phyloP scores from a whole-genome alignment of 2,797 vertebrate genomes.

The Anniella stebbinsi region DNA sequence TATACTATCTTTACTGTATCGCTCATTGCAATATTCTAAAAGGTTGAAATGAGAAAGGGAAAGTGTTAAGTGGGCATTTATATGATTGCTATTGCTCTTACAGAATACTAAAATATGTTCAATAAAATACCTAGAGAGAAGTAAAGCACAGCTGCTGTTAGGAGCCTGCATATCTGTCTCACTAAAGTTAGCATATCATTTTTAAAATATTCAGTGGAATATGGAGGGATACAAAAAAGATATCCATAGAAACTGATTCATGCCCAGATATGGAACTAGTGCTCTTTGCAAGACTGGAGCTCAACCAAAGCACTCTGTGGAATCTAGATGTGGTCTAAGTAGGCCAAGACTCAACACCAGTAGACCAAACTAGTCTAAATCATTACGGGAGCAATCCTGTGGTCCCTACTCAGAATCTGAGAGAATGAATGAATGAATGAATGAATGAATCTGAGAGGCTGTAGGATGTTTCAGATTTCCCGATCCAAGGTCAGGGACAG shows the following conservation, averaged over 20 bases:
- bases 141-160: slow-evolving; percentile 43
- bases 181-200: slow-evolving; percentile 34
- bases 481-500: too few species aligned
- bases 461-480: too few species aligned
- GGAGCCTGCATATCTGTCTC: slow-evolving; percentile 34
- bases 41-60: slow-evolving; percentile 66
- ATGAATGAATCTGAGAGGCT: too few species aligned
- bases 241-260: not conserved
- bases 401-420: too few species aligned
- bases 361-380: not conserved
- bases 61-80: slow-evolving; percentile 75
- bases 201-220: not conserved
- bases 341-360: not conserved
- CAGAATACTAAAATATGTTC: slow-evolving; percentile 64
- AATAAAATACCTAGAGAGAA: slow-evolving; percentile 29
- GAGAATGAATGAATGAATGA: too few species aligned
- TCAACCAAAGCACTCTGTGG: not conserved
- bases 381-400: not conserved
- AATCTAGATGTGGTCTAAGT: not conserved
- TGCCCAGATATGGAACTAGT: not conserved
- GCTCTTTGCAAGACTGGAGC: not conserved
- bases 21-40: slow-evolving; percentile 60
- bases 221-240: not conserved
- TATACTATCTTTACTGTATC: slow-evolving; percentile 59
- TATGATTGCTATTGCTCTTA: slow-evolving; percentile 63